phyloP scores from a whole-genome alignment of 2,888 invertebrate species.

The Boloria selene region DNA sequence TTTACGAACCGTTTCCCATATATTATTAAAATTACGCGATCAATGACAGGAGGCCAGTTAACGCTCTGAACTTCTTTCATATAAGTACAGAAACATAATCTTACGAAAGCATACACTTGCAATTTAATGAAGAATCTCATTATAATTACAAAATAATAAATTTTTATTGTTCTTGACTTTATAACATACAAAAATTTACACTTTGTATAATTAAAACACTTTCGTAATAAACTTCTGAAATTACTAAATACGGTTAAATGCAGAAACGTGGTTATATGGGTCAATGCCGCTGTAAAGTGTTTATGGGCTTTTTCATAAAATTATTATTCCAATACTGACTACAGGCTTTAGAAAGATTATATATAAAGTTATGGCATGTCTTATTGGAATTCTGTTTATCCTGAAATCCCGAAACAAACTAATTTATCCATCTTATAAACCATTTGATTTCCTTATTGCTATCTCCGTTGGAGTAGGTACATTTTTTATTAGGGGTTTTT shows the following conservation, averaged over 20 bases:
- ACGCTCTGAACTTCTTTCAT: slow-evolving; percentile 12
- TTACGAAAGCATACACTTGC: slow-evolving; percentile 11
- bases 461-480: too few species aligned
- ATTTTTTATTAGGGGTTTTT: too few species aligned
- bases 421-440: too few species aligned
- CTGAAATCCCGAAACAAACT: too few species aligned
- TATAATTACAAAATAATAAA: slow-evolving; percentile 30
- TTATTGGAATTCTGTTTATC: too few species aligned
- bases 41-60: background rate
- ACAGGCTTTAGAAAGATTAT: too few species aligned
- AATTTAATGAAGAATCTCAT: slow-evolving; percentile 25
- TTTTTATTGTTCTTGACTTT: slow-evolving; percentile 30
- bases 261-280: slow-evolving; percentile 5
- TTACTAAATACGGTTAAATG: slow-evolving; percentile 5
- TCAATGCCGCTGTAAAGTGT: slow-evolving; percentile 13
- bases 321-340: background rate
- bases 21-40: slow-evolving; percentile 7
- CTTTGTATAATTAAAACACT: background rate
- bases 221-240: slow-evolving; percentile 9
- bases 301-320: slow-evolving; percentile 1
- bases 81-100: background rate
- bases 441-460: too few species aligned
- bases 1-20: too few species aligned
- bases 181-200: slow-evolving; percentile 23
- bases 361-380: too few species aligned